A percentile compares a stretch with the other conserved stretches of the same genome.
Evolutionary conservation across 2,797 vertebrate species (phyloP).

Genomic region (Pelodytes ibericus): DNA sequence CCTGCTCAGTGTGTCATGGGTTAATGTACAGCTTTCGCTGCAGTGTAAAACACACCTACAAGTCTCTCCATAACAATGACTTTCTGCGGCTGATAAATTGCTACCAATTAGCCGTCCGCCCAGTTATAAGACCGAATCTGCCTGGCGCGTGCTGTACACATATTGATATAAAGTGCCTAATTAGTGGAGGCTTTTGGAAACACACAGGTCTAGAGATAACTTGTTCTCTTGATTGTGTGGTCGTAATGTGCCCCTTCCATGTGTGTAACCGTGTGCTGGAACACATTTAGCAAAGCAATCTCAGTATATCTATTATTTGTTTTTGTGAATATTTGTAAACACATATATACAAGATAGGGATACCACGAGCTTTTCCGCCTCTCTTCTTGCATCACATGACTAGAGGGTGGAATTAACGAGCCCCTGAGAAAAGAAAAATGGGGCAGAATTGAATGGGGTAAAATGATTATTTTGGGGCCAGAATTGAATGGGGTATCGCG

Average conservation of each 20-base stretch:
- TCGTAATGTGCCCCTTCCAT: neutral
- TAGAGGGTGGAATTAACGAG: too few species aligned
- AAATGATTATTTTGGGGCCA: too few species aligned
- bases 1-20: neutral
- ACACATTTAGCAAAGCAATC: too few species aligned
- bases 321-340: too few species aligned
- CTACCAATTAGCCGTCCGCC: conserved; percentile 28
- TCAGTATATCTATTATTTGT: too few species aligned
- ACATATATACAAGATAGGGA: too few species aligned
- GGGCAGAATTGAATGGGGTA: too few species aligned
- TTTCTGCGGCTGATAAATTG: conserved; percentile 29
- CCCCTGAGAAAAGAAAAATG: too few species aligned
- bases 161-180: conserved; percentile 23
- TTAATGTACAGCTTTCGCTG: conserved; percentile 13
- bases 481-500: too few species aligned
- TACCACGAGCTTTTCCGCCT: too few species aligned
- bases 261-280: too few species aligned
- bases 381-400: too few species aligned
- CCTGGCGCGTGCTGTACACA: conserved; percentile 18
- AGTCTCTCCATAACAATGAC: conserved; percentile 21
- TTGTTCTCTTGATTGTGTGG: neutral
- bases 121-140: conserved; percentile 15
- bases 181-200: conserved; percentile 2
- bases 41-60: neutral
- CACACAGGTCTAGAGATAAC: neutral